Evolutionary conservation across 1,140 invertebrate species (phyloP), one percentile per base, ranked within the genome.

Genomic region (Nylanderia fulva): DNA sequence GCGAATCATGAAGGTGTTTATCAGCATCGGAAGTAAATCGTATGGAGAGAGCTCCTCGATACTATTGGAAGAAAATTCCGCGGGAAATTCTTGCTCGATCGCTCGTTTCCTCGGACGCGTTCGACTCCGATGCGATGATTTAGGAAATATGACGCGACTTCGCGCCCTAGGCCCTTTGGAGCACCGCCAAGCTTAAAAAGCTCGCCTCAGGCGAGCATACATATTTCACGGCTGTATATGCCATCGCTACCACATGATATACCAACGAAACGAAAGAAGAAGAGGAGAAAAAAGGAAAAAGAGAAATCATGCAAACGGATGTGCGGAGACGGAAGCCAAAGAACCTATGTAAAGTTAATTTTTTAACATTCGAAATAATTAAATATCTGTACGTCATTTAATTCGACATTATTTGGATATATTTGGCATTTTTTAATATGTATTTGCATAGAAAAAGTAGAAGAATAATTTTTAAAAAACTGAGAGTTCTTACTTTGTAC

Each of bases 141-240:
- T 85, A 85, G 84, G 69, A 80, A 87, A 87, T 85, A 66, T 74
- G 83, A 85, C 63, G 42, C 60, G 36, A 80, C 76, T 85, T 85
- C 66, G 75, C 86, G 86, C 84, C 84, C 64, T 82, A 33, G 54
- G 84, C 69, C 61, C 52, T 74, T 68, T 87, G 86, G 86, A 87
- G 24, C 52, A 64, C 29, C 52, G 75, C 86, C 86, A 87, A 85
- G 85, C 84, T 85, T 48, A 64, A 85, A 85, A 82, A 85, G 45
- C 58, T 0, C 45, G 27, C 84, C 76, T 56, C 74, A 39, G 61
- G 83, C 75, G 58, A n/a, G 58, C 84, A 63, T 42, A 76, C 66
- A 72, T 87, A 85, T 85, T 85, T 87, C 86, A 85, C 85, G 58
- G 74, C 83, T 71, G 85, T 85, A 79, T 66, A 79, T 84, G 66